phyloP scores from a whole-genome alignment of 2,113 vertebrate genomes.

The Amphiprion percula region DNA sequence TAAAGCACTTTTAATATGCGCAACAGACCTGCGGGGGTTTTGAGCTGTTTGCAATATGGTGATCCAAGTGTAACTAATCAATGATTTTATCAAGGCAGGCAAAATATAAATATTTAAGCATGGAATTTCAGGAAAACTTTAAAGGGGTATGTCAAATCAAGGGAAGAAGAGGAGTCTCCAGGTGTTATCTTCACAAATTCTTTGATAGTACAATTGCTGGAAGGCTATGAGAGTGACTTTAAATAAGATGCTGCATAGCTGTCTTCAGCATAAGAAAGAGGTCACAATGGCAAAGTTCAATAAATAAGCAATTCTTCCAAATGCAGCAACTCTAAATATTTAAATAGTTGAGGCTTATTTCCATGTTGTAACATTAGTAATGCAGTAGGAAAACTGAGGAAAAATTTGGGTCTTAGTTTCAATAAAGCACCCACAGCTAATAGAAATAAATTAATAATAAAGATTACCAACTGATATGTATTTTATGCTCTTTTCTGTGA shows the following conservation, averaged over 20 bases:
- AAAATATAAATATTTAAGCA: background rate
- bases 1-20: conserved; percentile 42
- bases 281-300: background rate
- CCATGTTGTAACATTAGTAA: background rate
- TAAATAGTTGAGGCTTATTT: background rate
- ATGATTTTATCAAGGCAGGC: conserved; percentile 24
- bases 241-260: background rate
- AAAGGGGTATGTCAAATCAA: background rate
- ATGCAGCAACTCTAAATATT: background rate
- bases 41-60: conserved; percentile 33
- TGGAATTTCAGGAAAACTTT: conserved; percentile 14
- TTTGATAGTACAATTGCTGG: background rate
- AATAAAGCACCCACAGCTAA: background rate
- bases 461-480: background rate
- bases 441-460: background rate
- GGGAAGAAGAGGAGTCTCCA: background rate
- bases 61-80: conserved; percentile 40
- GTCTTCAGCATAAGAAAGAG: no score
- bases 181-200: background rate
- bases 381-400: no score
- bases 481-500: background rate
- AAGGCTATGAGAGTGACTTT: background rate
- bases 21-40: conserved; percentile 21
- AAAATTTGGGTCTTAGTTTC: background rate
- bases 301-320: background rate